phyloP scores from a whole-genome alignment of 1,140 invertebrate species.

The Himalopsyche phryganea region DNA sequence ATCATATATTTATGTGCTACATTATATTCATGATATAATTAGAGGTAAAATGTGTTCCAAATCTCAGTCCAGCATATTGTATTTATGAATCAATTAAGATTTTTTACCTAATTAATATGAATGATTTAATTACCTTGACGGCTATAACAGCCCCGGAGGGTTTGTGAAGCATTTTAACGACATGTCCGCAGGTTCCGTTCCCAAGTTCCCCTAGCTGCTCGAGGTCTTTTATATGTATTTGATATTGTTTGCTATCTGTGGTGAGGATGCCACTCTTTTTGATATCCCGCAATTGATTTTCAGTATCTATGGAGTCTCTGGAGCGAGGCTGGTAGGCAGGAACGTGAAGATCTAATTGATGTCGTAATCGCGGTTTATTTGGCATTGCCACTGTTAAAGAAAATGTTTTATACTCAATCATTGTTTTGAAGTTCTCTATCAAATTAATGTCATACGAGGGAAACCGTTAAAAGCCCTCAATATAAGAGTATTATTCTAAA shows the following conservation, averaged over 20 bases:
- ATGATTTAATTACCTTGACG: slow-evolving; percentile 86
- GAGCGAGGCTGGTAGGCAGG: slow-evolving; percentile 53
- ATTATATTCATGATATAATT: too few species aligned
- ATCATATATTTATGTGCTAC: too few species aligned
- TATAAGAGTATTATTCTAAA: too few species aligned
- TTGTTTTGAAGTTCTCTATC: neutral
- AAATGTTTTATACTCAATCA: slow-evolving; percentile 33
- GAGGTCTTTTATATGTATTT: slow-evolving; percentile 82
- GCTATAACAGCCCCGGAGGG: slow-evolving; percentile 83
- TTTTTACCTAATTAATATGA: too few species aligned
- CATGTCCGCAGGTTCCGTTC: slow-evolving; percentile 95
- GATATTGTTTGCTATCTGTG: slow-evolving; percentile 74
- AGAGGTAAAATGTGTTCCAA: too few species aligned
- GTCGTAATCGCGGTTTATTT: slow-evolving; percentile 47
- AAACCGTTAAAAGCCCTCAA: too few species aligned
- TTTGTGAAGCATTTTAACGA: slow-evolving; percentile 93
- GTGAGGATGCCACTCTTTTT: slow-evolving; percentile 81
- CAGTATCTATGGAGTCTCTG: slow-evolving; percentile 60
- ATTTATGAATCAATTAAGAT: too few species aligned
- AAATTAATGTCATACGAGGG: too few species aligned
- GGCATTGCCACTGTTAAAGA: slow-evolving; percentile 33
- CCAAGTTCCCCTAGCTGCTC: slow-evolving; percentile 88
- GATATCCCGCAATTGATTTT: slow-evolving; percentile 73
- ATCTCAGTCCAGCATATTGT: too few species aligned
- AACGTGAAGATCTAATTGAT: slow-evolving; percentile 51